Percentiles rank a stretch among this genome's conserved stretches.
These are phyloP conservation scores for Xestoiulus laeticollis DNA, from an alignment of 2,888 invertebrate species.

Conservation along the genomic window DNA sequence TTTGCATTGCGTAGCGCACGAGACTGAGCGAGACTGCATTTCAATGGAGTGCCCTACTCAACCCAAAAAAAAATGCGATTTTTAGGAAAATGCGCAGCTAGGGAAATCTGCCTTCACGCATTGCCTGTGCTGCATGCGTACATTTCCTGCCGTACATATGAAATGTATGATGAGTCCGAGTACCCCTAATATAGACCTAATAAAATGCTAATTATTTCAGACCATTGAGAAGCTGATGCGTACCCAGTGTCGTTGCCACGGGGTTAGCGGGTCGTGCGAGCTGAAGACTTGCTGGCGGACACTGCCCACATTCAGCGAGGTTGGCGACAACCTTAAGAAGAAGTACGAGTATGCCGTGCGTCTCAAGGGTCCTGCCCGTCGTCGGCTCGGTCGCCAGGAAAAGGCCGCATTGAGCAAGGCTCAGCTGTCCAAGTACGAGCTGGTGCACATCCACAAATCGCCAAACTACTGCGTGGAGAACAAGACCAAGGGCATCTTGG, in stretches of 20 bases:
- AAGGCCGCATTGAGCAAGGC: constrained; percentile 65
- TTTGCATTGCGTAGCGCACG: too few species aligned
- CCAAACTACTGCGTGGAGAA: constrained; percentile 69
- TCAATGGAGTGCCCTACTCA: too few species aligned
- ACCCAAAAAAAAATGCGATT: too few species aligned
- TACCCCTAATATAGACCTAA: too few species aligned
- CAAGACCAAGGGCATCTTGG: constrained; percentile 65
- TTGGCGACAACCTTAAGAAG: constrained; percentile 68
- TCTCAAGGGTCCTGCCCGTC: constrained; percentile 63
- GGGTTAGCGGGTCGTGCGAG: constrained; percentile 71
- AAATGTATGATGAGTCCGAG: too few species aligned
- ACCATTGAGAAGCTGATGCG: constrained; percentile 66
- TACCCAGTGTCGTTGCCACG: constrained; percentile 70
- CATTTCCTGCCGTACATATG: too few species aligned
- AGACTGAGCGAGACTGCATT: too few species aligned
- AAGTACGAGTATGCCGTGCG: constrained; percentile 69
- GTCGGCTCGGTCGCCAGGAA: constrained; percentile 65
- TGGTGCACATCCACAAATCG: constrained; percentile 69
- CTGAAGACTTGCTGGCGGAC: constrained; percentile 71
- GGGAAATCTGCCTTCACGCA: too few species aligned
- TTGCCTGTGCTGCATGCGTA: too few species aligned
- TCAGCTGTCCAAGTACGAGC: constrained; percentile 66
- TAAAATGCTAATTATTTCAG: constrained; percentile 62
- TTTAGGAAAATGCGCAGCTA: too few species aligned
- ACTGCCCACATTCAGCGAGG: constrained; percentile 68